These are phyloP conservation scores for Lycophotia porphyrea DNA, from an alignment of 2,888 invertebrate species.

Conservation along the genomic window DNA sequence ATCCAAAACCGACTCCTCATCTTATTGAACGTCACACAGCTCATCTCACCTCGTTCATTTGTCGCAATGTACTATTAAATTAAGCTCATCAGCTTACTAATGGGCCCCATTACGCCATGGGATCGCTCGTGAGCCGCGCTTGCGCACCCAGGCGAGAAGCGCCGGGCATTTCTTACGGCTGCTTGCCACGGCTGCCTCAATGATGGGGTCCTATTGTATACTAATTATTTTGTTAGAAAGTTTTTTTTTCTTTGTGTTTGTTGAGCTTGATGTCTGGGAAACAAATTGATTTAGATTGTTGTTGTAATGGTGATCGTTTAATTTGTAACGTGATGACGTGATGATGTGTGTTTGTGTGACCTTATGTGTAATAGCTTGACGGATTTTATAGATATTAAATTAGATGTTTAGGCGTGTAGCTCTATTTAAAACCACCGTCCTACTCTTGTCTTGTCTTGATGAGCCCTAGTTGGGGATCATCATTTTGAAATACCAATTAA, in stretches of 20 bases:
- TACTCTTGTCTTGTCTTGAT: not conserved
- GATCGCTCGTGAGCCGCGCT: slow-evolving; percentile 37
- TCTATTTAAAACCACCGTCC: not conserved
- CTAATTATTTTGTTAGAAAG: slow-evolving; percentile 58
- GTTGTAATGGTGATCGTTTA: not conserved
- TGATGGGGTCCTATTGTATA: slow-evolving; percentile 47
- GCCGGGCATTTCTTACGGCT: slow-evolving; percentile 31
- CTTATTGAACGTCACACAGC: not conserved
- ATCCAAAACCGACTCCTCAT: not conserved
- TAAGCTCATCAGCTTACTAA: slow-evolving; percentile 43
- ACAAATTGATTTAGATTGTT: slow-evolving; percentile 51
- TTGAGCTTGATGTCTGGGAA: slow-evolving; percentile 6
- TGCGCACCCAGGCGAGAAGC: slow-evolving; percentile 51
- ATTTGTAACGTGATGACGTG: not conserved
- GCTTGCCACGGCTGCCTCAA: slow-evolving; percentile 36
- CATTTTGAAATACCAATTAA: not conserved
- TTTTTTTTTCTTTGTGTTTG: slow-evolving; percentile 23
- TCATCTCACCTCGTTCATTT: slow-evolving; percentile 21
- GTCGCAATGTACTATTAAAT: slow-evolving; percentile 14
- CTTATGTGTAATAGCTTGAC: not conserved
- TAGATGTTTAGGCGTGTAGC: not conserved
- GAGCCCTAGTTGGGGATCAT: not conserved
- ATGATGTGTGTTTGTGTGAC: no score
- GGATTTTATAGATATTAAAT: not conserved
- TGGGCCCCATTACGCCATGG: slow-evolving; percentile 35